Percentiles rank a stretch among this genome's conserved stretches.
These are phyloP conservation scores for Thaumatotibia leucotreta DNA, from an alignment of 1,140 invertebrate species.

Conservation along the genomic window DNA sequence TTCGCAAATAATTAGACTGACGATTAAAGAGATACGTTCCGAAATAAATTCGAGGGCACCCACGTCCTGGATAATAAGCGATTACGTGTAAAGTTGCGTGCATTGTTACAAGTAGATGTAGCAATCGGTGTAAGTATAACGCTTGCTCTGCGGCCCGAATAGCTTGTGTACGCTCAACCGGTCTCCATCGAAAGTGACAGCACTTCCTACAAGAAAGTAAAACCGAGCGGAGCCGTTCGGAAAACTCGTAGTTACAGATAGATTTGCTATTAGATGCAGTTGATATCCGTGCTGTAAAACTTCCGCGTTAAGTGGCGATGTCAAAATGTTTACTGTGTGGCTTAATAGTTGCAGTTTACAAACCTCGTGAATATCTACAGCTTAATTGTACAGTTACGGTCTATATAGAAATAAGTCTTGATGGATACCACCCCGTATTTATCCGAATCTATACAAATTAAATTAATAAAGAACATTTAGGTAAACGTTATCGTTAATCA, in stretches of 20 bases:
- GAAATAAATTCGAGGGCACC: neutral
- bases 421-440: too few species aligned
- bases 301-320: neutral
- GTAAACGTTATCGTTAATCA: too few species aligned
- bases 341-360: too few species aligned
- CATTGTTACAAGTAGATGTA: neutral
- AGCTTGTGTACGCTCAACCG: constrained; percentile 42
- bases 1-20: neutral
- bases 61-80: neutral
- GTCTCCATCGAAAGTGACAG: constrained; percentile 70
- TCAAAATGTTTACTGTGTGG: neutral
- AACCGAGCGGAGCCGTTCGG: constrained; percentile 51
- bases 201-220: constrained; percentile 75
- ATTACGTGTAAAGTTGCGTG: neutral
- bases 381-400: too few species aligned
- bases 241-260: constrained; percentile 40
- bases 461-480: too few species aligned
- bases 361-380: too few species aligned
- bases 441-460: too few species aligned
- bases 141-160: constrained; percentile 23
- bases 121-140: neutral
- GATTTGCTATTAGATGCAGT: neutral
- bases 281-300: neutral
- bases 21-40: neutral
- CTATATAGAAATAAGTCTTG: too few species aligned